Base-by-base conservation (phyloP, 2,888 invertebrate species). In the Helleia helle region DNA sequence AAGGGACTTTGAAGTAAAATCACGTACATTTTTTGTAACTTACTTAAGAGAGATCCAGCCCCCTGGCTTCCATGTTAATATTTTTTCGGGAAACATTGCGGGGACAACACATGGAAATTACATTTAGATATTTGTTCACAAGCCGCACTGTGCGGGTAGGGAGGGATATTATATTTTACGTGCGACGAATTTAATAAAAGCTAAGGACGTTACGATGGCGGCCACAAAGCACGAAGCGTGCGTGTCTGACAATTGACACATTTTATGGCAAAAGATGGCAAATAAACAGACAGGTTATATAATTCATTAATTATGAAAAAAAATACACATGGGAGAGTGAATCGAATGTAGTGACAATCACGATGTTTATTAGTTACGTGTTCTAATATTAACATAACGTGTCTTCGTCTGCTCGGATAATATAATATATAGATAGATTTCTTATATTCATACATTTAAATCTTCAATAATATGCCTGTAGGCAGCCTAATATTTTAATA, bases 21-120 rank as follows among this genome's bases (percentile, higher is more conserved):
- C 84, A 84, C 84, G 84, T 84, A 84, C 80, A 83, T 84, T 84
- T 84, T 84, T 84, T 84, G 83, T 83, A 84, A 84, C 83, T 84
- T 84, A 84, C 84, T 84, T 83, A 84, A 75, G 75, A 81, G 73
- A 81, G 80, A 80, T 75, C 79, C 80, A 79, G 81, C 75, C 83
- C 79, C 81, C 77, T 79, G 72, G 75, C 74, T 76, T 75, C 71
- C 69, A 81, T 83, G 84, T 84, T 83, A 83, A 84, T 84, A 83
- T 84, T 83, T 83, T 83, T 73, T 76, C 77, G 79, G 73, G 77
- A 84, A 81, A 84, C 83, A 83, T 81, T 80, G 83, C 75, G 79
- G 80, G 80, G 83, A 83, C 83, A 77, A 77, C 79, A 77, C 79
- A 84, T 83, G 80, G 81, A 84, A 84, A 84, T 83, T 81, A 83